Conservation (phyloP, 92 coral and sea anemone species). For the Parazoanthus darwini region DNA sequence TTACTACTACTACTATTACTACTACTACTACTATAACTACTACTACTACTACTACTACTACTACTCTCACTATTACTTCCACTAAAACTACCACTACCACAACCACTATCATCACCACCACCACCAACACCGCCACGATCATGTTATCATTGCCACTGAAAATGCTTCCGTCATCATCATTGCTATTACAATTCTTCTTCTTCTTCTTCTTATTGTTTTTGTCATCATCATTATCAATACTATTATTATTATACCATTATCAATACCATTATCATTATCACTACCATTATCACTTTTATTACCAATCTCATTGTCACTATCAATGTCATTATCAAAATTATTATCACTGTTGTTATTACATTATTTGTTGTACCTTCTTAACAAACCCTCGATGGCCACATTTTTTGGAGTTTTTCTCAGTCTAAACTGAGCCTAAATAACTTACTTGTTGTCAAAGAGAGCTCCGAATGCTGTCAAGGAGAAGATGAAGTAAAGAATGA, state of each 20-base stretch:
- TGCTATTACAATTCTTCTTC: too few species aligned
- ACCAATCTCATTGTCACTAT: too few species aligned
- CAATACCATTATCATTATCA: too few species aligned
- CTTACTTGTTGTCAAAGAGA: constrained; percentile 89
- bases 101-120: background rate
- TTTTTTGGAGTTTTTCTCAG: background rate
- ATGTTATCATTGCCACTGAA: background rate
- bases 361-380: too few species aligned
- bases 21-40: background rate
- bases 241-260: too few species aligned
- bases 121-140: background rate
- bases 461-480: constrained; percentile 80
- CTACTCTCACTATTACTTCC: background rate
- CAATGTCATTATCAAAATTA: too few species aligned
- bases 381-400: too few species aligned
- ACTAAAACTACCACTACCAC: background rate
- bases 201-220: too few species aligned
- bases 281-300: too few species aligned
- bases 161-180: background rate
- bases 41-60: background rate
- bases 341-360: too few species aligned
- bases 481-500: constrained; percentile 67
- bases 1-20: background rate
- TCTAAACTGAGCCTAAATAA: background rate
- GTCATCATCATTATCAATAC: too few species aligned